Evolutionary conservation across 2,888 invertebrate genomes (phyloP).

Genomic region (Trachelus iudaicus): DNA sequence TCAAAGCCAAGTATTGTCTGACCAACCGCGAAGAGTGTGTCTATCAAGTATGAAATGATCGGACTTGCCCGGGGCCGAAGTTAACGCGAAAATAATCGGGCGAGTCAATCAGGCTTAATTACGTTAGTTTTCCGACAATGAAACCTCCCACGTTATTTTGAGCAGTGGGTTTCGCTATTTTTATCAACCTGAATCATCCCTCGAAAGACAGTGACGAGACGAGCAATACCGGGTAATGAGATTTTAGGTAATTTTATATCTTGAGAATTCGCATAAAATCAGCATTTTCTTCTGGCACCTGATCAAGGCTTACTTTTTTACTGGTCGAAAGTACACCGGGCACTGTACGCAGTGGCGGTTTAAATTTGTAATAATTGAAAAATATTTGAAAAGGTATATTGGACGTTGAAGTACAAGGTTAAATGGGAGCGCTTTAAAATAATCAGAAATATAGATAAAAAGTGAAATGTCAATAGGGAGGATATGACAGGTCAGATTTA

Average conservation of each 20-base stretch:
- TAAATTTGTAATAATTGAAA: not conserved
- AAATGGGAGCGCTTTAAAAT: not conserved
- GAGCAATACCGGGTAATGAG: not conserved
- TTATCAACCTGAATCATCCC: not conserved
- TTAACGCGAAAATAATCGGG: conserved; percentile 2
- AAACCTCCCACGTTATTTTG: not conserved
- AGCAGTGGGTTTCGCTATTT: not conserved
- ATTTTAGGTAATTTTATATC: not conserved
- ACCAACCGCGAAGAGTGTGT: not conserved
- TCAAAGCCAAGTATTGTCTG: not conserved
- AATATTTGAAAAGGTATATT: not conserved
- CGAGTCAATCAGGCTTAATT: not conserved
- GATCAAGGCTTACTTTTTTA: no score
- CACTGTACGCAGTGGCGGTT: not conserved
- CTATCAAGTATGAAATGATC: not conserved
- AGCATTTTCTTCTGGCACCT: not conserved
- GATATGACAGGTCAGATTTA: not conserved
- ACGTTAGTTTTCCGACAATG: not conserved
- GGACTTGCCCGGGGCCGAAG: not conserved
- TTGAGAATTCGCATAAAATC: not conserved
- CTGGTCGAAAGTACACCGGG: not conserved
- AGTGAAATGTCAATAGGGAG: not conserved
- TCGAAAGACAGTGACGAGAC: not conserved
- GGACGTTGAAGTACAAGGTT: not conserved
- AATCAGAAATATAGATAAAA: not conserved